A percentile compares a stretch with the other conserved stretches of the same genome.
These are phyloP conservation scores for Nyctibius bracteatus DNA, from an alignment of 2,113 vertebrate genomes.

Conservation along the genomic window DNA sequence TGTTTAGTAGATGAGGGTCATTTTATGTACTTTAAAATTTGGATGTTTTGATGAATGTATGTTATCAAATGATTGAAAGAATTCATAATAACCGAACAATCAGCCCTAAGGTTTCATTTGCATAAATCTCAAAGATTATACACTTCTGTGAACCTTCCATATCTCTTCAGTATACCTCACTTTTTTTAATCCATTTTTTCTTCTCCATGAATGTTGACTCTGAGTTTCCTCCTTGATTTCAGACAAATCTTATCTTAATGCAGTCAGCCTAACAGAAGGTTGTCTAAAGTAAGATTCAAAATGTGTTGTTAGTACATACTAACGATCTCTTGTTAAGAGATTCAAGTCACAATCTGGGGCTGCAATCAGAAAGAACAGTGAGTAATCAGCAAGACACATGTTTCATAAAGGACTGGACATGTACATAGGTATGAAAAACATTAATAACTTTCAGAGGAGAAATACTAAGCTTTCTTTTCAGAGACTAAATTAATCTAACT, in stretches of 20 bases:
- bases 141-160: not conserved
- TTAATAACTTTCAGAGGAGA: not conserved
- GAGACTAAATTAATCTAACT: not conserved
- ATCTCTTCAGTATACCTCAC: not conserved
- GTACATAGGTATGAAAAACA: not conserved
- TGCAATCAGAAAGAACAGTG: not conserved
- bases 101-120: not conserved
- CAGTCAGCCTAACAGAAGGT: not conserved
- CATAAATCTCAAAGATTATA: not conserved
- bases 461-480: not conserved
- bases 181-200: not conserved
- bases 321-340: rapidly evolving
- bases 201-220: not conserved
- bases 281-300: not conserved
- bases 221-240: not conserved
- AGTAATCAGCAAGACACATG: not conserved
- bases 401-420: not conserved
- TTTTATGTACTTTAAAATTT: not conserved
- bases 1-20: not conserved
- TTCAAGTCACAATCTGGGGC: not conserved
- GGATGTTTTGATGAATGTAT: not conserved
- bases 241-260: not conserved
- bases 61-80: not conserved
- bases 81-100: not conserved
- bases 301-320: not conserved